Base-by-base conservation (phyloP, 2,888 invertebrate species). In the Tinea pellionella region DNA sequence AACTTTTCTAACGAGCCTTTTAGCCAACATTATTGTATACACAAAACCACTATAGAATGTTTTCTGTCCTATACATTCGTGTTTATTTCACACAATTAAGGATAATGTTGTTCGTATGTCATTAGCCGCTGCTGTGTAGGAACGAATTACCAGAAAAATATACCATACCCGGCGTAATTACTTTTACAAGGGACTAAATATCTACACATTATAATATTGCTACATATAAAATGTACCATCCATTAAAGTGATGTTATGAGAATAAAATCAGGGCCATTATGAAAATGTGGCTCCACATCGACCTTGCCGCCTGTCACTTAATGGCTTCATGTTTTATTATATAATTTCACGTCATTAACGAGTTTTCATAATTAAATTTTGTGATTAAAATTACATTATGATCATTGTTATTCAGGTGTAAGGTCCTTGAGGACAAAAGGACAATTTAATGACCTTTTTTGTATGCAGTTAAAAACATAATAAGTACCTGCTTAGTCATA, bases 241-340 rank as follows among this genome's bases (percentile, higher is more conserved):
- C 47, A 47, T 47, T 47, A 47, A 47, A 47, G 47, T 47, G 47
- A 47, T 47, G 47, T 47, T 47, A 47, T 13, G 47, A 47, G 47
- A 15, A 37, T 9, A 37, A 37, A 37, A 47, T 47, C 47, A 47
- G 47, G 53, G 24, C 53, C 53, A 53, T 53, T 53, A 53, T 24
- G 53, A 53, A 53, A 53, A 53, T 53, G 53, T 53, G 53, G 18
- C 53, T 53, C 53, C 53, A 24, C 53, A 53, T 1, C 47, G 16
- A 47, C 47, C 47, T 13, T 47, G n/a, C 53, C 11, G 24, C 7
- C 9, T 24, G 18, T 24, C 53, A 11, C 19, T 24, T 19, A 53
- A 18, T n/a, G 53, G n/a, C 24, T 18, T 12, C n/a, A 24, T 53
- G 53, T 12, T 53, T 53, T 18, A 53, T 53, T 7, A 13, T 51